Evolutionary conservation across 2,888 invertebrate genomes (phyloP), one percentile per base, ranked within the genome.

Genomic region (Nymphalis urticae): DNA sequence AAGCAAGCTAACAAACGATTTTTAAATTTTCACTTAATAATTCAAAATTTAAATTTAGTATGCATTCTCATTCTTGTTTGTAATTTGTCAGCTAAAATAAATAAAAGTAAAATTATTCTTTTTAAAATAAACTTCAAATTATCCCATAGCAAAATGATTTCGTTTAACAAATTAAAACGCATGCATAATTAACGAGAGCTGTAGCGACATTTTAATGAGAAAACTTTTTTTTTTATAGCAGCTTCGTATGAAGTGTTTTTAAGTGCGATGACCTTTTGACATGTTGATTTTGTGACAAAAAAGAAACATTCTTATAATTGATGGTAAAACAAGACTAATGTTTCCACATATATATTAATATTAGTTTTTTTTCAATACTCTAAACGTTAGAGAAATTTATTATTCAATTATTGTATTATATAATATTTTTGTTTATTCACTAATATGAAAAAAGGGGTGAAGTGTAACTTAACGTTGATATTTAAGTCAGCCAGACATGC

Each of bases 231-330:
- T 58, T 66, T 58, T 59, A 51, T 42, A 16, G 48, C n/a, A 17
- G 42, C 19, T 21, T 59, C 42, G 59, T 21, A 59, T 47, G 47
- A 59, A 47, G 21, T 42, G 13, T 13, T 19, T 32, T 36, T 16
- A 21, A 59, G 65, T 58, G 51, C 65, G 51, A 62, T 60, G 64
- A 64, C 56, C 69, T 69, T 69, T 65, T 69, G 69, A 69, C 65
- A 62, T 32, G 7, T 62, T 48, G 62, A 24, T 58, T 62, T 65
- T 65, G 13, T 4, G 9, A 21, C 32, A 2, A 4, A 27, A 53
- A 53, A 53, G n/a, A 24, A 53, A 3, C 10, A 21, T 19, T 7
- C 7, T 19, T 9, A 19, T 4, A 21, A 51, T 51, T 51, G 8
- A 51, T 51, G 19, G n/a, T 17, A n/a, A 3, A n/a, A 7, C n/a